Percentiles rank a stretch among this genome's conserved stretches.
These are phyloP conservation scores for Bos taurus DNA, from an alignment of 2,113 vertebrate species.

Conservation along the genomic window DNA sequence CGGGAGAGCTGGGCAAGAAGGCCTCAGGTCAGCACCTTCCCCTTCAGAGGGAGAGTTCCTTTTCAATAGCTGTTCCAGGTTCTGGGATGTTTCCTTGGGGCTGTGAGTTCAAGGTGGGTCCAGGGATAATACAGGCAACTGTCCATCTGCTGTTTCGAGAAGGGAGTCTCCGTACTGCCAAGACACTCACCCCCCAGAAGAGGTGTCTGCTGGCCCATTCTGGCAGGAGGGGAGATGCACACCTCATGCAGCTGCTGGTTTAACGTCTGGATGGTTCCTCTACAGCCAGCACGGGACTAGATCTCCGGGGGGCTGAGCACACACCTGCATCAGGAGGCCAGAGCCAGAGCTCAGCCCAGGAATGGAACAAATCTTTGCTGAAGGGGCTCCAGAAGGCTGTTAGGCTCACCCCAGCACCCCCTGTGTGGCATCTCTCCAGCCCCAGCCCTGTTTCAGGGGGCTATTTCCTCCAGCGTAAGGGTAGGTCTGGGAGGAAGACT, in stretches of 20 bases:
- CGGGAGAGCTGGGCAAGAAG: neutral
- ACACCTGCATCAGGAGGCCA: neutral
- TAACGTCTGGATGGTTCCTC: rapidly evolving
- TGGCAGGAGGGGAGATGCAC: neutral
- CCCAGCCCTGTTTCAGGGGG: neutral
- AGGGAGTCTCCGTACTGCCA: neutral
- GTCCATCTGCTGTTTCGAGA: neutral
- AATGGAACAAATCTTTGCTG: neutral
- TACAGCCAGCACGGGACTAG: rapidly evolving
- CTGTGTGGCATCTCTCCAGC: neutral
- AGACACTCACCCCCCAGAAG: neutral
- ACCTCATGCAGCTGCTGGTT: neutral
- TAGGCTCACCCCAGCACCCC: rapidly evolving
- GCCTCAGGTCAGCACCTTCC: neutral
- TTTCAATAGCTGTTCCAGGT: neutral
- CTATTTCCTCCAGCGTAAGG: neutral
- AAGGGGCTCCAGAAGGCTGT: neutral
- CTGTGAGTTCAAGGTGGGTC: neutral
- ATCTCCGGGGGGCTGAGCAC: neutral
- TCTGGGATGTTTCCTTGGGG: neutral
- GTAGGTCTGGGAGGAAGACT: neutral
- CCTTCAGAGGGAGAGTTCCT: neutral
- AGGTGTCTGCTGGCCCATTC: neutral
- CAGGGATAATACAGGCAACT: neutral
- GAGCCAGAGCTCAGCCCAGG: neutral